Base-by-base conservation (phyloP, 2,797 vertebrate genomes). In the Sebastes hubbsi region DNA sequence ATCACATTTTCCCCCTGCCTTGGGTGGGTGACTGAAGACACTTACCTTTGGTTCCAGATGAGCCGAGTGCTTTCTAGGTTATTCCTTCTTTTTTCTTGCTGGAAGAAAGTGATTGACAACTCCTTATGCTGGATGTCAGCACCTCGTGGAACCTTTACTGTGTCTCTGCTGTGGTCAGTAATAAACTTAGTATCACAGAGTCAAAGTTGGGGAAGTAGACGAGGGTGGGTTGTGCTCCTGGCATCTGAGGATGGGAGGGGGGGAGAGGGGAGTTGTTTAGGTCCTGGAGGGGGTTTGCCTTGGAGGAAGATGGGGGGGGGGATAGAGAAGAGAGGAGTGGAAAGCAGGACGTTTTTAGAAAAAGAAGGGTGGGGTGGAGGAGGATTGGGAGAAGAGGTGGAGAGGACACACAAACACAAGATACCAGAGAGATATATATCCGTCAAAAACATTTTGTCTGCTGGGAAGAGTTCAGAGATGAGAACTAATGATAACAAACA, bases 21-120 rank as follows among this genome's bases (percentile, higher is more conserved):
- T 3, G 2, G 55, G 46, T 49, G 46, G 16, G 0, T 49, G 46
- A 75, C 25, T 14, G 0, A 20, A 77, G 59, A 70, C 24, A 58
- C 29, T 49, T 1, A 94, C 92, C 93, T 92, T 84, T 42, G 27
- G 16, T 42, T 88, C 61, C 81, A 73, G 81, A 61, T 2, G 38
- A 83, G 22, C 42, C 5, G 54, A 64, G 29, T 2, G 36, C 18
- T 63, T 66, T 77, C 72, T 9, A 66, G 63, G 56, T 22, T 63
- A 30, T 38, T 60, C 76, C 52, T 63, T n/a, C 8, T 52, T 52
- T 49, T 80, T 2, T 36, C 11, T 38, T 38, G 34, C 34, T 36
- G 52, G 65, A 60, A 77, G 30, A 30, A 56, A 59, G 61, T 75
- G 86, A 90, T 10, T 68, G 90, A 82, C 89, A 79, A 82, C 77